Base-by-base conservation (phyloP, 2,797 vertebrate species). In the Prionace glauca region DNA sequence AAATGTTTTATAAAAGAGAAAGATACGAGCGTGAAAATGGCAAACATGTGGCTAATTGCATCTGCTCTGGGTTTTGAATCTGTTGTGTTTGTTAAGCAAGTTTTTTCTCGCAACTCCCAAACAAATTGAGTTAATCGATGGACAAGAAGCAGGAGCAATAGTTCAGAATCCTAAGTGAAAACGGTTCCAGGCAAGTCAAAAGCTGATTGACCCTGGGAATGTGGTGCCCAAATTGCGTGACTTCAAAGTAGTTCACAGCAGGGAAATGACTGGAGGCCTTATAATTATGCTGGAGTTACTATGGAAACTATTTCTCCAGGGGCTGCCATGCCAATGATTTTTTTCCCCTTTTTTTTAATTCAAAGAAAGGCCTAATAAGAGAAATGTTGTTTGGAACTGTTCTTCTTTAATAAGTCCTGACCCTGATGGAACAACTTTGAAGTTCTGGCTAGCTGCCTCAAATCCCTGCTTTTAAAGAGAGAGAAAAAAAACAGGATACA, bases 351-450 rank as follows among this genome's bases (percentile, higher is more conserved):
- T 97, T 97, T 97, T 97, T 97, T 97, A 96, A 97, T 97, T 97
- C 97, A 96, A 97, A 96, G 97, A 97, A 97, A 97, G 96, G 97
- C 90, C 96, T 96, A 95, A 96, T 96, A 97, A 97, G 96, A 97
- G 96, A 97, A 97, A 97, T 96, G 96, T 97, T 96, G 96, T 96
- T 97, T 96, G 96, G 97, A 97, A 96, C 97, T 96, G 77, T 96
- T 96, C 96, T 96, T 97, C 97, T 97, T 96, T 96, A 96, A 96
- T 97, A 95, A 96, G 96, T 96, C 95, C 0, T 96, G 97, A 98
- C 97, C 97, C 97, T 98, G 97, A 97, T 96, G 96, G 97, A 97
- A 97, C 96, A 96, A 96, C 97, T 98, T 98, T 97, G 97, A 98
- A 97, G 97, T 97, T 91, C 97, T 97, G 96, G 96, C 96, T 97